phyloP scores from a whole-genome alignment of 2,888 invertebrate species.

The Meiosimyza decipiens region DNA sequence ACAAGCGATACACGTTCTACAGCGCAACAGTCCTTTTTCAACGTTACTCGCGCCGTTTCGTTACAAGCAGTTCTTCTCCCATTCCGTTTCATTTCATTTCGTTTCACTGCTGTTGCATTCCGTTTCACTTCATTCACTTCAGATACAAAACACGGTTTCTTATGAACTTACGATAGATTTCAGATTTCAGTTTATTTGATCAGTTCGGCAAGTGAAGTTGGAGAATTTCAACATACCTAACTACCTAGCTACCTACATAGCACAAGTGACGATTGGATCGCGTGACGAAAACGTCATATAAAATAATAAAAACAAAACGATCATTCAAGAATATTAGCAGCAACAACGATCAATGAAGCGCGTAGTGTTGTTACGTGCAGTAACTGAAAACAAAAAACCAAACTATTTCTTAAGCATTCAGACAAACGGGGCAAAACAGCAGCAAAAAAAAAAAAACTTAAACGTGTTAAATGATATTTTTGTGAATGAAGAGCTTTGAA shows the following conservation, averaged over 20 bases:
- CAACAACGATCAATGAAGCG: neutral
- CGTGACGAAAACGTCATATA: slow-evolving; percentile 31
- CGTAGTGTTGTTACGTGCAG: slow-evolving; percentile 6
- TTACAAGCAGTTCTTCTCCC: neutral
- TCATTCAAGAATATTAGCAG: neutral
- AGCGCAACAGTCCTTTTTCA: neutral
- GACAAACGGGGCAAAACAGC: slow-evolving; percentile 17
- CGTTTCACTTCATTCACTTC: slow-evolving; percentile 20
- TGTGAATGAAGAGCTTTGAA: slow-evolving; percentile 24
- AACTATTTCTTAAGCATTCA: neutral
- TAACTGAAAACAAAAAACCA: slow-evolving; percentile 3
- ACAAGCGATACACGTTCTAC: slow-evolving; percentile 1
- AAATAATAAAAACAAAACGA: slow-evolving; percentile 11
- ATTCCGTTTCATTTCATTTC: slow-evolving; percentile 7
- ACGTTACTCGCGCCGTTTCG: neutral
- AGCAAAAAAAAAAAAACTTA: slow-evolving; percentile 21
- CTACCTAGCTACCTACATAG: slow-evolving; percentile 32
- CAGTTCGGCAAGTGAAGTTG: slow-evolving; percentile 67
- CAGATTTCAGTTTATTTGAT: slow-evolving; percentile 61
- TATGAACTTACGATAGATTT: neutral
- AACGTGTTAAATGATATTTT: slow-evolving; percentile 26
- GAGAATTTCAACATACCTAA: slow-evolving; percentile 25
- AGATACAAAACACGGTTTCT: neutral
- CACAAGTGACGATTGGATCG: slow-evolving; percentile 36
- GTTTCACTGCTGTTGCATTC: slow-evolving; percentile 11